Percentiles rank a stretch among this genome's conserved stretches.
Evolutionary conservation across 2,797 vertebrate genomes (phyloP).

Genomic region (Pantherophis vulpinus): DNA sequence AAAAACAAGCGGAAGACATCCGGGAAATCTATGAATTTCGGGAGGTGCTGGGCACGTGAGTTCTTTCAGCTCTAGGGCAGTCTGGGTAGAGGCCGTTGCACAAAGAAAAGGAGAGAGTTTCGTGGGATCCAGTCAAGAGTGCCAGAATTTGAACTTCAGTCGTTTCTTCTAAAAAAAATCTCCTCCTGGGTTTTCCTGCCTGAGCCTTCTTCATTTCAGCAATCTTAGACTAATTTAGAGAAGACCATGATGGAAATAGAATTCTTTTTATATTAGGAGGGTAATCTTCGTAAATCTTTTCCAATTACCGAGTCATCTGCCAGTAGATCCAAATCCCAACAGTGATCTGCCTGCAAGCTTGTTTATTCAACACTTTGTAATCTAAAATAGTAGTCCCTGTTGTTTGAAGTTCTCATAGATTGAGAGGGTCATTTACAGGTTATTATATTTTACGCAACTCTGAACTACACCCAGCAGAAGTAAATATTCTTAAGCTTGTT

Average conservation of each 20-base stretch:
- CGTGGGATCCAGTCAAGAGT: not conserved
- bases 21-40: conserved; percentile 75
- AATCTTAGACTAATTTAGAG: not conserved
- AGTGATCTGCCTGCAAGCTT: not conserved
- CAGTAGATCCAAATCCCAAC: not conserved
- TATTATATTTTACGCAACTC: not conserved
- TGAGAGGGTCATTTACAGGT: not conserved
- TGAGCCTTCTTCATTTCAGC: not conserved
- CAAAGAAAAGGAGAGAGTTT: not conserved
- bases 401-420: not conserved
- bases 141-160: not conserved
- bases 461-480: not conserved
- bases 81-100: fast-evolving
- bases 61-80: not conserved
- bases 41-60: conserved; percentile 80
- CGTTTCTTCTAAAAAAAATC: not conserved
- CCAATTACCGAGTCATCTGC: not conserved
- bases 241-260: not conserved
- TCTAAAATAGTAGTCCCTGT: not conserved
- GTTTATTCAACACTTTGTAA: not conserved
- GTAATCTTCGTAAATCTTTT: not conserved
- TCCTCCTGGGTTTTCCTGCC: not conserved
- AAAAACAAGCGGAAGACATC: conserved; percentile 74
- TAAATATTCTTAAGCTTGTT: not conserved
- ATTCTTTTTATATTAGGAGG: not conserved